Base-by-base conservation (phyloP, 2,888 invertebrate genomes). In the Anthophora plumipes region DNA sequence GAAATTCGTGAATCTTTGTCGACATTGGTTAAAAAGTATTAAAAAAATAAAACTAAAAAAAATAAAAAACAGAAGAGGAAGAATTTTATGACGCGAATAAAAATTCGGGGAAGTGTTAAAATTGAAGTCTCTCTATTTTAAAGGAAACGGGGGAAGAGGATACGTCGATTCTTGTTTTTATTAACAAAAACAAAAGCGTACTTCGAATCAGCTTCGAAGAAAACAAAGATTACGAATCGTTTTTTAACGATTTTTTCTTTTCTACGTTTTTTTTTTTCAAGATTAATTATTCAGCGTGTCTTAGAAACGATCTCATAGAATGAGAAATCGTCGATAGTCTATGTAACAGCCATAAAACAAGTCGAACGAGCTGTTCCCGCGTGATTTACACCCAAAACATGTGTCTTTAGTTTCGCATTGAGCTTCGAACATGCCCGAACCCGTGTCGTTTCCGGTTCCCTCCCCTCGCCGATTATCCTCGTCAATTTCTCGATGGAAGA, bases 371-470 rank as follows among this genome's bases (percentile, higher is more conserved):
- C 60, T 69, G 37, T 59, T 50, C 20, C 77, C 71, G 77, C 55
- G 39, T 64, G 68, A 64, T 90, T 90, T 90, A 92, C 91, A 92
- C 90, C 83, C 86, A 91, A 90, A 88, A 89, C 80, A 85, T 84
- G 79, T 74, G 67, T 82, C 86, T 89, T 87, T 77, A 85, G 76
- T 88, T 83, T 82, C 69, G 77, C 85, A 88, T 89, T 89, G 89
- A 89, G 88, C 86, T 89, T 89, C 88, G 86, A 87, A 82, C 78
- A 77, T 75, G 87, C 87, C 84, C 82, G 85, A 84, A 74, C 86
- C 89, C 84, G 83, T 83, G 88, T 80, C 86, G 88, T 82, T 85
- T 78, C 70, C 55, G 80, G 64, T 50, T 61, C 50, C 67, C 46
- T 61, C 50, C 67, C 46, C 63, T 69, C 50, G 43, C 22, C 52